Percentiles rank a stretch among this genome's conserved stretches.
These are phyloP conservation scores for Amblyraja radiata DNA, from an alignment of 2,797 vertebrate genomes.

Conservation along the genomic window DNA sequence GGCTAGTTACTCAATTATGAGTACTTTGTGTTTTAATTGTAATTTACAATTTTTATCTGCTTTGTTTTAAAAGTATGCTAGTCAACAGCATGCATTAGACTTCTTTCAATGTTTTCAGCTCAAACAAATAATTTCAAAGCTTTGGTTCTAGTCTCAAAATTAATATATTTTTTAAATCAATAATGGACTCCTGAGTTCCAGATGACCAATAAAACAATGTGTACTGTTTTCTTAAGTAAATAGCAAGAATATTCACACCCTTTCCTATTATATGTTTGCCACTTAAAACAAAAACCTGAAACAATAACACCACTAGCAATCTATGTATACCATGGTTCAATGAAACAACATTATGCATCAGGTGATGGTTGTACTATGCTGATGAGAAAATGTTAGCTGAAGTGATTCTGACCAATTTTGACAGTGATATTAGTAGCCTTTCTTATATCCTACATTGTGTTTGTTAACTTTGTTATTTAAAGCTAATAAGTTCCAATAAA, in stretches of 20 bases:
- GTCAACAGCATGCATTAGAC: not conserved
- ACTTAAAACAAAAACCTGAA: not conserved
- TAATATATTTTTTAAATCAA: not conserved
- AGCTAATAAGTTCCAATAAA: not conserved
- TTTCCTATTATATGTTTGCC: not conserved
- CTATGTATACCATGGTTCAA: no score
- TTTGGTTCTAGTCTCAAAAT: not conserved
- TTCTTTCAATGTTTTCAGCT: not conserved
- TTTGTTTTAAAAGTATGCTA: not conserved
- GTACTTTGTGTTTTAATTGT: not conserved
- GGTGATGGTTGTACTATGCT: not conserved
- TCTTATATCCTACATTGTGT: not conserved
- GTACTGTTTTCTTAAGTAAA: not conserved
- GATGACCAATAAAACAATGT: not conserved
- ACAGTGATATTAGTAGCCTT: not conserved
- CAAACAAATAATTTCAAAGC: not conserved
- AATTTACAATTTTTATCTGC: not conserved
- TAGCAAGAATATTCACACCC: not conserved
- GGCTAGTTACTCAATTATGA: not conserved
- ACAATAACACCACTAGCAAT: not conserved
- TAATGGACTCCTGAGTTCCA: not conserved
- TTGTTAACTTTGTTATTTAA: not conserved
- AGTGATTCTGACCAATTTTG: not conserved
- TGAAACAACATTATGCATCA: not conserved
- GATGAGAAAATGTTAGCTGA: not conserved